Conservation (phyloP, 1,140 invertebrate genomes). For the Rhagoletis zephyria region DNA sequence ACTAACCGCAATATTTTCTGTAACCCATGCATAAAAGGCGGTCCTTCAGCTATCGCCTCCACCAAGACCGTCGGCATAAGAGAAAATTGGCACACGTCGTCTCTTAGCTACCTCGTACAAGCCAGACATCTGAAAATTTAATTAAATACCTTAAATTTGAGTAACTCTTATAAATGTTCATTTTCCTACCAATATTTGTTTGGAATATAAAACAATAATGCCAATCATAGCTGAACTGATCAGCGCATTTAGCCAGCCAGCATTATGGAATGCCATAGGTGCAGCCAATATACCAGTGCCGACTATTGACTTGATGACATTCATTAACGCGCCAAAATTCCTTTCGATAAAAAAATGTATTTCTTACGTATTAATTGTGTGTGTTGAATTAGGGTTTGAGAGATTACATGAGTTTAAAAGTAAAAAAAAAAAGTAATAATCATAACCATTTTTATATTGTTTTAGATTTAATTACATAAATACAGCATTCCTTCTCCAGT, state of each 20-base stretch:
- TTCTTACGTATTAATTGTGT: neutral
- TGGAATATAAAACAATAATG: constrained; percentile 60
- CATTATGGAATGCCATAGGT: constrained; percentile 81
- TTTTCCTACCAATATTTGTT: constrained; percentile 68
- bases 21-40: constrained; percentile 61
- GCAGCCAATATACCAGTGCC: constrained; percentile 85
- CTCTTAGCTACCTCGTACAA: constrained; percentile 74
- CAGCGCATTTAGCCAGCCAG: constrained; percentile 79
- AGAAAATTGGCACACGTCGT: constrained; percentile 76
- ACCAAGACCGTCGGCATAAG: constrained; percentile 80
- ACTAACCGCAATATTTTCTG: neutral
- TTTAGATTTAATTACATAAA: no score
- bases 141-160: constrained; percentile 62
- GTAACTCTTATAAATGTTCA: constrained; percentile 82
- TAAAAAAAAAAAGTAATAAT: no score
- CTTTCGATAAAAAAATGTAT: constrained; percentile 65
- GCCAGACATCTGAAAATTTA: constrained; percentile 34
- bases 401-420: no score
- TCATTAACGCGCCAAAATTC: constrained; percentile 79
- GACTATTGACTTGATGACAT: constrained; percentile 81
- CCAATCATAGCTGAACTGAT: constrained; percentile 78
- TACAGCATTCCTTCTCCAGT: no score
- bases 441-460: no score
- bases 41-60: constrained; percentile 79
- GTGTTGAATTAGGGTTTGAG: neutral